Percentiles rank a stretch among this genome's conserved stretches.
These are phyloP conservation scores for Malthinus seriepunctatus DNA, from an alignment of 2,888 invertebrate genomes.

Conservation along the genomic window DNA sequence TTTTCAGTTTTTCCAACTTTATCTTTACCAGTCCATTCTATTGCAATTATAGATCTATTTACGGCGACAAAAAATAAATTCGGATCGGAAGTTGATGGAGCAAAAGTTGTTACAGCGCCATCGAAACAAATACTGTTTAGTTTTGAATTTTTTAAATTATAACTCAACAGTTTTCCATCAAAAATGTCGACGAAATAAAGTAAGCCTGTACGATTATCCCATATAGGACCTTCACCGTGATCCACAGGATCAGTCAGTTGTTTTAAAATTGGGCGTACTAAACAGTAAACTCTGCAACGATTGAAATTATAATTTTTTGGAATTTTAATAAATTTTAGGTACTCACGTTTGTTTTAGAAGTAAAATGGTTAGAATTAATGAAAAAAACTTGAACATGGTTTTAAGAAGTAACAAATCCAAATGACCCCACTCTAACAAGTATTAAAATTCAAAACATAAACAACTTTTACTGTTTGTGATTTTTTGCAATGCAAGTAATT, in stretches of 20 bases:
- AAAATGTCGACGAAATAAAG: conserved; percentile 59
- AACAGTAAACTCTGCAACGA: not conserved
- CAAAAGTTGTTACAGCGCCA: conserved; percentile 51
- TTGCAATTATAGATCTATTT: conserved; percentile 52
- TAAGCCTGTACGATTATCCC: conserved; percentile 52
- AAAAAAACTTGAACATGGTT: too few species aligned
- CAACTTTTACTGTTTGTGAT: too few species aligned
- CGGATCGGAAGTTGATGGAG: conserved; percentile 52
- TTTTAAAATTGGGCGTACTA: conserved; percentile 7
- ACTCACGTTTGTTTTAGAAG: too few species aligned
- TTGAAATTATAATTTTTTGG: too few species aligned
- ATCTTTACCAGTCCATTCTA: conserved; percentile 57
- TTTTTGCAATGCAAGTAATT: too few species aligned
- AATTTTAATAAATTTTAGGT: too few species aligned
- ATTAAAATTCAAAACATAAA: too few species aligned
- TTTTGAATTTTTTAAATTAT: conserved; percentile 48
- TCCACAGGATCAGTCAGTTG: conserved; percentile 38
- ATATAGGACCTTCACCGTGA: conserved; percentile 59
- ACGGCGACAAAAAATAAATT: conserved; percentile 53
- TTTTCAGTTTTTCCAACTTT: not conserved
- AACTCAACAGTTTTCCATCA: conserved; percentile 49
- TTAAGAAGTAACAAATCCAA: too few species aligned
- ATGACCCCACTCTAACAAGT: too few species aligned
- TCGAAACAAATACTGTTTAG: conserved; percentile 32
- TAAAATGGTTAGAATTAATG: too few species aligned